Evolutionary conservation across 1,140 invertebrate species (phyloP).

Genomic region (Cotesia chilonis): DNA sequence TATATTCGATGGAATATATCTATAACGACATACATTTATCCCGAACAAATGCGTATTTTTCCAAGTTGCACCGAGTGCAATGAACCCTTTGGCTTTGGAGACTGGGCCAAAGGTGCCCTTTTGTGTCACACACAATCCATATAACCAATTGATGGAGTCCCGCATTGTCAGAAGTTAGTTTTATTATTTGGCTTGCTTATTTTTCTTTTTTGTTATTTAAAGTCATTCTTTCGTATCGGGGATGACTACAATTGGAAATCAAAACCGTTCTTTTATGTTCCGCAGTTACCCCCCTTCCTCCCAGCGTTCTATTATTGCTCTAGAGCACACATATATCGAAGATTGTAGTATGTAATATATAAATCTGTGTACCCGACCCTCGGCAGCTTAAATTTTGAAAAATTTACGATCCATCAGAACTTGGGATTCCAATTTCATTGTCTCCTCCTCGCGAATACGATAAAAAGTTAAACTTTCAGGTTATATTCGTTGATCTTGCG

Average conservation of each 20-base stretch:
- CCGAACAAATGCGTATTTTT: slow-evolving; percentile 20
- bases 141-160: slow-evolving; percentile 30
- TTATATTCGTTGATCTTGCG: no score
- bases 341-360: no score
- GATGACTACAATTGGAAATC: slow-evolving; percentile 8
- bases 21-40: neutral
- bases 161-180: slow-evolving; percentile 20
- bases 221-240: slow-evolving; percentile 13
- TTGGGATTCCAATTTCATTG: slow-evolving; percentile 10
- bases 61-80: slow-evolving; percentile 15
- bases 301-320: no score
- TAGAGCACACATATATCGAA: no score
- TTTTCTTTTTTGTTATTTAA: slow-evolving; percentile 10
- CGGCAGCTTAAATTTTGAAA: neutral
- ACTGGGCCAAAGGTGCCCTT: slow-evolving; percentile 27
- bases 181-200: slow-evolving; percentile 15
- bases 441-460: neutral
- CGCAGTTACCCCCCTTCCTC: neutral
- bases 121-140: slow-evolving; percentile 26
- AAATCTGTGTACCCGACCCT: neutral
- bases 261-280: neutral
- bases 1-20: slow-evolving; percentile 1
- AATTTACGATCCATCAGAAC: slow-evolving; percentile 7
- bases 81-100: slow-evolving; percentile 15
- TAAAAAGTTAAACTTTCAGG: no score